A percentile compares a stretch with the other conserved stretches of the same genome.
These are phyloP conservation scores for Echiichthys vipera DNA, from an alignment of 2,797 vertebrate species.

Conservation along the genomic window DNA sequence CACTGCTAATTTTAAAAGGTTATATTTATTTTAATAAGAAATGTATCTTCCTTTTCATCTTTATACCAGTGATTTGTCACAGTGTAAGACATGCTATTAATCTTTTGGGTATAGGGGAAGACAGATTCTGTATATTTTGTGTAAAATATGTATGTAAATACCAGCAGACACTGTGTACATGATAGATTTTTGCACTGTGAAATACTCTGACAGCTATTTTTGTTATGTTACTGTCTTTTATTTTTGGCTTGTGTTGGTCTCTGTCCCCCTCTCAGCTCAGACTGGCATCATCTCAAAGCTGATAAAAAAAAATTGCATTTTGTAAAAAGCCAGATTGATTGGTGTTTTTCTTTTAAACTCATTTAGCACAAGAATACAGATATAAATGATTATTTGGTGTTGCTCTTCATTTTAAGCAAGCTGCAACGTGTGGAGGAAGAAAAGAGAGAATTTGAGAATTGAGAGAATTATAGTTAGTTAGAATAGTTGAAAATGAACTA, in stretches of 20 bases:
- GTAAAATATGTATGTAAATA: slow-evolving; percentile 69
- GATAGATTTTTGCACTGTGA: slow-evolving; percentile 73
- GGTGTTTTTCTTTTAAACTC: slow-evolving; percentile 43
- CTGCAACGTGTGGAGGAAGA: not conserved
- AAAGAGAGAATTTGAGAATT: slow-evolving; percentile 7
- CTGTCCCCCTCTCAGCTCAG: slow-evolving; percentile 42
- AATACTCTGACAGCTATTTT: slow-evolving; percentile 66
- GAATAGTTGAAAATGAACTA: slow-evolving; percentile 16
- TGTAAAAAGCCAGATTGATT: slow-evolving; percentile 61
- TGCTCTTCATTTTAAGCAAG: slow-evolving; percentile 45
- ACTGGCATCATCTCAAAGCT: slow-evolving; percentile 60
- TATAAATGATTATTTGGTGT: slow-evolving; percentile 38
- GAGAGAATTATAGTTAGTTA: too few relatives aligned
- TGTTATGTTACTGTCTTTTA: slow-evolving; percentile 53
- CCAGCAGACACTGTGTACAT: slow-evolving; percentile 58
- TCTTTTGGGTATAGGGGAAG: slow-evolving; percentile 27
- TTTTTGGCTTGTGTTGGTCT: slow-evolving; percentile 56
- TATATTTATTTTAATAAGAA: slow-evolving; percentile 57
- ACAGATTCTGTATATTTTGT: slow-evolving; percentile 66
- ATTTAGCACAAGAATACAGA: slow-evolving; percentile 63
- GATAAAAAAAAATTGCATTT: slow-evolving; percentile 56
- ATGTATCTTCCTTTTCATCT: slow-evolving; percentile 17
- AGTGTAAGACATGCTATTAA: slow-evolving; percentile 34
- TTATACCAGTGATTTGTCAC: slow-evolving; percentile 33
- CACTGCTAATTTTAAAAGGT: slow-evolving; percentile 15